Evolutionary conservation across 2,888 invertebrate genomes (phyloP).

Genomic region (Neria commutata): DNA sequence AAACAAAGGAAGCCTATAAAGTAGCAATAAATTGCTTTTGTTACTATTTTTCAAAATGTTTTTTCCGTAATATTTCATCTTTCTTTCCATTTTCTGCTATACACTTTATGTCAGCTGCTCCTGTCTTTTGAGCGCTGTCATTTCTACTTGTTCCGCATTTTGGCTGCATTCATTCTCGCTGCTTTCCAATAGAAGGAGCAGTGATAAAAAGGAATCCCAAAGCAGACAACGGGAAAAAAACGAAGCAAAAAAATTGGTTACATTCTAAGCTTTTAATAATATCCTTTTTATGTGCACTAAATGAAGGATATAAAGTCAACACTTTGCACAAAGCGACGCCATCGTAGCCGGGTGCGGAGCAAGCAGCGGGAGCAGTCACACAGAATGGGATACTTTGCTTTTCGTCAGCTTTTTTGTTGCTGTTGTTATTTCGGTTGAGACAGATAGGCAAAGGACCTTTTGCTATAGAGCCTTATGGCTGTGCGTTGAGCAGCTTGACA

Average conservation of each 20-base stretch:
- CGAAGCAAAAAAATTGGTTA: constrained; percentile 44
- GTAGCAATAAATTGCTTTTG: not conserved
- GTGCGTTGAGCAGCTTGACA: not conserved
- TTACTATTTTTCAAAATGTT: not conserved
- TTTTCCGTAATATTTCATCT: not conserved
- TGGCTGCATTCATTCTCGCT: constrained; percentile 20
- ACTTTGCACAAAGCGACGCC: constrained; percentile 51
- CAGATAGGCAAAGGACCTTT: constrained; percentile 25
- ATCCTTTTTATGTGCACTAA: constrained; percentile 54
- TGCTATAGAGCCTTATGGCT: too few species aligned
- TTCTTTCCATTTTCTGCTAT: constrained; percentile 2
- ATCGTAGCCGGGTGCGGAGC: constrained; percentile 9
- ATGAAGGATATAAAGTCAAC: constrained; percentile 57
- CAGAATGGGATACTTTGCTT: too few species aligned
- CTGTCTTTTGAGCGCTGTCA: not conserved
- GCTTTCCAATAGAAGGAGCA: not conserved
- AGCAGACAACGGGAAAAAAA: not conserved
- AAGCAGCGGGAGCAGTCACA: too few species aligned
- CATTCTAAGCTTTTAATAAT: constrained; percentile 56
- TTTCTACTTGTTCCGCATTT: constrained; percentile 25
- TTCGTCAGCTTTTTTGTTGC: too few species aligned
- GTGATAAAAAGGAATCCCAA: constrained; percentile 13
- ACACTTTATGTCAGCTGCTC: not conserved
- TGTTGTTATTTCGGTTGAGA: constrained; percentile 20
- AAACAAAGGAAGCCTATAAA: too few species aligned